These are phyloP conservation scores for Hirtodrosophila duncani DNA, from an alignment of 2,888 invertebrate genomes.

Conservation along the genomic window DNA sequence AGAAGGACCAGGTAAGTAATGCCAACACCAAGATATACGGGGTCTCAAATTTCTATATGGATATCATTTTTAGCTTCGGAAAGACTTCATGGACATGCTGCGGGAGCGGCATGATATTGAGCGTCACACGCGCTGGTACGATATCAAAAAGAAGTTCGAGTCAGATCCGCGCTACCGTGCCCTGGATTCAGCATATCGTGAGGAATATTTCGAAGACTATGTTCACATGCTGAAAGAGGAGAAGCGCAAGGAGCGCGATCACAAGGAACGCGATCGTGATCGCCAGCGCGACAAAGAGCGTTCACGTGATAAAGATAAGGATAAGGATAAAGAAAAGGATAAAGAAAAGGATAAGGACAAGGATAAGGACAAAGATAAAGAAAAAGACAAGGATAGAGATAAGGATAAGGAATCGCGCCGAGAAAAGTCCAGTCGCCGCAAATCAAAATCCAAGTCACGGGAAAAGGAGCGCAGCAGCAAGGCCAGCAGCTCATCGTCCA, in stretches of 20 bases:
- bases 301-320: constrained; percentile 61
- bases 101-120: constrained; percentile 93
- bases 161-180: constrained; percentile 92
- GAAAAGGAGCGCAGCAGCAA: constrained; percentile 80
- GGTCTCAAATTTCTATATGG: neutral
- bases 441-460: constrained; percentile 82
- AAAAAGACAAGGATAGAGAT: constrained; percentile 36
- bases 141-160: constrained; percentile 95
- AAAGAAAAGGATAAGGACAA: constrained; percentile 44
- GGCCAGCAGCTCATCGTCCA: constrained; percentile 41
- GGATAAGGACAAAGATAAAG: constrained; percentile 59
- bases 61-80: constrained; percentile 83
- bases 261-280: constrained; percentile 71
- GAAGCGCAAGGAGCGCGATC: constrained; percentile 80
- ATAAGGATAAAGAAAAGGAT: constrained; percentile 46
- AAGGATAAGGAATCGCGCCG: constrained; percentile 77
- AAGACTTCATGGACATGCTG: constrained; percentile 93
- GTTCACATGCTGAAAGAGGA: constrained; percentile 92
- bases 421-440: constrained; percentile 83
- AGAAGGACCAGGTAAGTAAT: constrained; percentile 75
- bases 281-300: constrained; percentile 69
- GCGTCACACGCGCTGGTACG: constrained; percentile 95
- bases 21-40: constrained; percentile 27
- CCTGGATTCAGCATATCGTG: constrained; percentile 91
- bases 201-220: constrained; percentile 97